Evolutionary conservation across 2,797 vertebrate genomes (phyloP).

Genomic region (Poeciliopsis paucimaculata): DNA sequence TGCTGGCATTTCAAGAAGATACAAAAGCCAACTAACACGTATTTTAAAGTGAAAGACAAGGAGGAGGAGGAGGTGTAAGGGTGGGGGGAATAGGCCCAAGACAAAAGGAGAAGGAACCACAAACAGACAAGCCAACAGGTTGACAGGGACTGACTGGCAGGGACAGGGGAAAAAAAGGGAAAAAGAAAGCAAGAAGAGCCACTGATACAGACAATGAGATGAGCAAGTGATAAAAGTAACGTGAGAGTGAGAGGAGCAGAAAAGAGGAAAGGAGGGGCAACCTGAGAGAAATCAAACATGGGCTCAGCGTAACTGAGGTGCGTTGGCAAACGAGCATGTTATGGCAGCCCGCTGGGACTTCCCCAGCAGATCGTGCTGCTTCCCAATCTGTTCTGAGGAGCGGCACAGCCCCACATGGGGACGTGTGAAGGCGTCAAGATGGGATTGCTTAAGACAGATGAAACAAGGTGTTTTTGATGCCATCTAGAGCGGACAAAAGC

Average conservation of each 20-base stretch:
- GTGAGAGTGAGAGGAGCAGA: slow-evolving; percentile 65
- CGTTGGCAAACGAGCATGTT: slow-evolving; percentile 82
- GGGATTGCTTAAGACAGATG: slow-evolving; percentile 87
- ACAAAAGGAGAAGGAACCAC: slow-evolving; percentile 46
- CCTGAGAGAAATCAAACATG: slow-evolving; percentile 84
- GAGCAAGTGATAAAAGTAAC: slow-evolving; percentile 73
- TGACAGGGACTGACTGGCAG: slow-evolving; percentile 61
- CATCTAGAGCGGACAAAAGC: slow-evolving; percentile 82
- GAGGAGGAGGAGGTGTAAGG: slow-evolving; percentile 48
- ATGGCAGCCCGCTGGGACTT: slow-evolving; percentile 82
- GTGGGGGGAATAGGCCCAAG: slow-evolving; percentile 36
- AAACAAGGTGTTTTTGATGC: slow-evolving; percentile 83
- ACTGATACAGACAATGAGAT: slow-evolving; percentile 69
- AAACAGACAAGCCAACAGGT: slow-evolving; percentile 69
- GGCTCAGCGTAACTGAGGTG: slow-evolving; percentile 79
- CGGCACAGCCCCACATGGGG: slow-evolving; percentile 78
- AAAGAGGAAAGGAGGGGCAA: slow-evolving; percentile 71
- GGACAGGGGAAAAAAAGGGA: slow-evolving; percentile 40
- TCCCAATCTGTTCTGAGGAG: slow-evolving; percentile 85
- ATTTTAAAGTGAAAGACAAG: slow-evolving; percentile 71
- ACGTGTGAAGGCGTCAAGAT: slow-evolving; percentile 81
- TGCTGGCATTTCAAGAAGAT: slow-evolving; percentile 76
- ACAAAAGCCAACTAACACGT: slow-evolving; percentile 76
- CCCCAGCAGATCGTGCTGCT: slow-evolving; percentile 82
- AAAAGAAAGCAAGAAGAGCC: slow-evolving; percentile 51